Conservation (phyloP, 2,797 vertebrate species). For the Distichodus sexfasciatus region DNA sequence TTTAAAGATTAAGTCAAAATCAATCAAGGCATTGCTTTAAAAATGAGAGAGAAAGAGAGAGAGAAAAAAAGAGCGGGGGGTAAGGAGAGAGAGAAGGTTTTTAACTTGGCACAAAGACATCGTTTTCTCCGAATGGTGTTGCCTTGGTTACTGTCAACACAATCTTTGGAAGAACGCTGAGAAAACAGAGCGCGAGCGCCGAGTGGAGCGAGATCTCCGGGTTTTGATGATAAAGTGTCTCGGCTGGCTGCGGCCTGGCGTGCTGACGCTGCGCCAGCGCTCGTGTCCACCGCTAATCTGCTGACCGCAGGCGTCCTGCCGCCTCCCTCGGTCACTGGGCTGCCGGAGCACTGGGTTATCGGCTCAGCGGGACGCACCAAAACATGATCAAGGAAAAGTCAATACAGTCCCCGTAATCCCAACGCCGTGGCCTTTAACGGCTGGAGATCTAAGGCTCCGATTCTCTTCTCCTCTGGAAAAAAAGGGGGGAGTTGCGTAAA, state of each 20-base stretch:
- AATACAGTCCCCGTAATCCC: slow-evolving; percentile 43
- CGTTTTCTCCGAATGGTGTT: slow-evolving; percentile 15
- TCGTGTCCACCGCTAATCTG: slow-evolving; percentile 51
- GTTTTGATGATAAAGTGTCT: slow-evolving; percentile 55
- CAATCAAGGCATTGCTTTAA: slow-evolving; percentile 7
- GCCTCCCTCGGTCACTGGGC: slow-evolving; percentile 3
- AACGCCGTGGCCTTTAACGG: slow-evolving; percentile 50
- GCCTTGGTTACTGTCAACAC: slow-evolving; percentile 54
- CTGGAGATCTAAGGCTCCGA: slow-evolving; percentile 41
- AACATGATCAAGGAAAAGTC: slow-evolving; percentile 55
- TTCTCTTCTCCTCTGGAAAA: slow-evolving; percentile 36
- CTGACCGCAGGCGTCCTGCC: slow-evolving; percentile 49
- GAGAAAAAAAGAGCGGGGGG: not conserved
- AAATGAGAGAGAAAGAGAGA: not conserved
- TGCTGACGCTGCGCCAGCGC: slow-evolving; percentile 55
- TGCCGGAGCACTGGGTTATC: slow-evolving; percentile 44
- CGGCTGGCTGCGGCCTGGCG: slow-evolving; percentile 27
- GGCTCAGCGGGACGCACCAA: slow-evolving; percentile 40
- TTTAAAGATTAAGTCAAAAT: slow-evolving; percentile 24
- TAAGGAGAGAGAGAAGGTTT: not conserved
- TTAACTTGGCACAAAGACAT: slow-evolving; percentile 6
- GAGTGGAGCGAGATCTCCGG: slow-evolving; percentile 29
- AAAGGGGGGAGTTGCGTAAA: not conserved
- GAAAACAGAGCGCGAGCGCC: slow-evolving; percentile 1
- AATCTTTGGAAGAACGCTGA: slow-evolving; percentile 32